A percentile compares a stretch with the other conserved stretches of the same genome.
phyloP scores from a whole-genome alignment of 2,113 vertebrate species.

The Proterorhinus semilunaris region DNA sequence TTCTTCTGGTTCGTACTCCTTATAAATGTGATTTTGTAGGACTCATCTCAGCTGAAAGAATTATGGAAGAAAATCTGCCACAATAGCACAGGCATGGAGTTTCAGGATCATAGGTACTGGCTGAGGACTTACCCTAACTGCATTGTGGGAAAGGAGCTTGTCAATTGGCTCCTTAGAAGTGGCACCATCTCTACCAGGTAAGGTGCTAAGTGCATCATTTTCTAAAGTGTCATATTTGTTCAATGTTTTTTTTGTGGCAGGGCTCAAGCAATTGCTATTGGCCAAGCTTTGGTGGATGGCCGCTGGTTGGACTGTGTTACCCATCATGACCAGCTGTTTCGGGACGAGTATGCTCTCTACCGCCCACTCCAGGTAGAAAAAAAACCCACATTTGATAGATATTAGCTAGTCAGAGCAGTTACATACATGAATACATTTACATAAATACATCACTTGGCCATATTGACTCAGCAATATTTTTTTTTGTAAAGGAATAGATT shows the following conservation, averaged over 20 bases:
- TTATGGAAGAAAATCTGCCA: conserved; percentile 98
- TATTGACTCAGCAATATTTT: conserved; percentile 8
- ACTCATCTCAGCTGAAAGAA: conserved; percentile 95
- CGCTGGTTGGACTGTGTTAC: conserved; percentile 97
- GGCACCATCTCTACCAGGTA: conserved; percentile 93
- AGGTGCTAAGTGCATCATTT: background rate
- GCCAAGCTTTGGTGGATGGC: conserved; percentile 93
- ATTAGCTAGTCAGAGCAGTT: no score
- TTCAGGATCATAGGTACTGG: conserved; percentile 98
- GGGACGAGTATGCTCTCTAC: conserved; percentile 97
- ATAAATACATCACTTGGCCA: conserved; percentile 1
- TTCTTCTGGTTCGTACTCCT: background rate
- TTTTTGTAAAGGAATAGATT: background rate
- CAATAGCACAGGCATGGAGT: conserved; percentile 96
- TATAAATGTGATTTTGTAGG: conserved; percentile 69
- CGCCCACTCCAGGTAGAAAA: conserved; percentile 87
- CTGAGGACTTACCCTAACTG: conserved; percentile 96
- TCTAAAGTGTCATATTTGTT: background rate
- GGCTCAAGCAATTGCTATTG: conserved; percentile 95
- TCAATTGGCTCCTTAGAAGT: conserved; percentile 96
- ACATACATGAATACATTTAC: no score
- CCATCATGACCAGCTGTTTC: conserved; percentile 94
- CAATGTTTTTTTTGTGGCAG: conserved; percentile 63
- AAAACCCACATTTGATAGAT: background rate
- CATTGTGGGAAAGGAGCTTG: conserved; percentile 97